Evolutionary conservation across 92 coral and sea anemone species (phyloP), one percentile per base, ranked within the genome.

Genomic region (Palythoa heliodiscus): DNA sequence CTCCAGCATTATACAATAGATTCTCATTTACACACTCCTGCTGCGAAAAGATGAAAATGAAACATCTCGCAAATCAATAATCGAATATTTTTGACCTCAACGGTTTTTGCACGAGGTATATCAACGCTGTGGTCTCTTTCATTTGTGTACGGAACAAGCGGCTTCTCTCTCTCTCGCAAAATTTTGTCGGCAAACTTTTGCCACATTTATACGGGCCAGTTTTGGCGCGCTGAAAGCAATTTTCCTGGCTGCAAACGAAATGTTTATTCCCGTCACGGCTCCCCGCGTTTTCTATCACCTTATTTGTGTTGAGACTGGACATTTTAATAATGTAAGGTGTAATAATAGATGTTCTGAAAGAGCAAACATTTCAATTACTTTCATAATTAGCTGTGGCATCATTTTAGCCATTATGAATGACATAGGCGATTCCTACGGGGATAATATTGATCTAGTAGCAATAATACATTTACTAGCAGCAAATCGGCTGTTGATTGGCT

Each of bases 341-440:
- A 77, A 90, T 92, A 90, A 90, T 94, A 89, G 88, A 64, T 63
- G 72, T 80, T 80, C 84, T 47, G 84, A 80, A 80, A 89, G 92
- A 86, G 92, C 95, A 92, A 92, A 92, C 92, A 88, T 84, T 88
- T 88, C 93, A 83, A 94, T 94, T 94, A 91, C 93, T 88, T 86
- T 92, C 61, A 78, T 94, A 92, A 92, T 94, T 92, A 94, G 90
- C 78, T 87, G 50, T 82, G 78, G 92, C 93, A 92, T 92, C 83
- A 81, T 81, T 90, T 84, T 84, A 90, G 85, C 82, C 79, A 82
- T 90, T 90, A 90, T 94, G 98, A 94, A 86, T 94, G 75, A 82
- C 84, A 87, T 76, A 64, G 81, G 87, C 60, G 88, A 89, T 88
- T 89, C 92, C 97, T 86, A 76, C 88, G 84, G 95, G 92, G 91